Conservation (phyloP, 2,888 invertebrate genomes). For the Mechanitis mazaeus region DNA sequence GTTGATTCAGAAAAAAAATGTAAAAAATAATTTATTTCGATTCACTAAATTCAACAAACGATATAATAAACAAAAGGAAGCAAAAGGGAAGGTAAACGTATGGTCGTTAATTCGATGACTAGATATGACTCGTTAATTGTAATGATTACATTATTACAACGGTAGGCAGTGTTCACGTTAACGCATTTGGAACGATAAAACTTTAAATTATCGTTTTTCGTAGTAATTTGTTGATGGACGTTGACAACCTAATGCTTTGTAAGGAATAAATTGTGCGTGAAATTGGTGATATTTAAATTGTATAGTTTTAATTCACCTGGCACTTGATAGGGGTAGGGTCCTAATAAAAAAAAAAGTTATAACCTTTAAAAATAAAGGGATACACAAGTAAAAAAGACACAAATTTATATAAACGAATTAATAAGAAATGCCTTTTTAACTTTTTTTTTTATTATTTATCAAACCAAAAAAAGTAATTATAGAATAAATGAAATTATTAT, state of each 20-base stretch:
- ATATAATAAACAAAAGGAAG: too few relatives aligned
- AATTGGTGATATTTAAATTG: constrained; percentile 24
- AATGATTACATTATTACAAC: constrained; percentile 38
- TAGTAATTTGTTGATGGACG: constrained; percentile 30
- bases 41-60: too few relatives aligned
- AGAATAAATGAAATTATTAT: too few relatives aligned
- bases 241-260: constrained; percentile 30
- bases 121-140: constrained; percentile 45
- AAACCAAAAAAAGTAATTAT: too few relatives aligned
- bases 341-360: not conserved
- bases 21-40: too few relatives aligned
- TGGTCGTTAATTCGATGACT: constrained; percentile 37
- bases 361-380: not conserved
- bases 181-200: constrained; percentile 44
- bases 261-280: constrained; percentile 26
- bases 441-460: too few relatives aligned
- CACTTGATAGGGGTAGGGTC: not conserved
- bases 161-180: constrained; percentile 39
- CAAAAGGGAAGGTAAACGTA: constrained; percentile 34
- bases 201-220: constrained; percentile 28
- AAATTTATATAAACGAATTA: too few relatives aligned
- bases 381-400: not conserved
- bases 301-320: constrained; percentile 16
- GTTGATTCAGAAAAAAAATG: too few relatives aligned
- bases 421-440: too few relatives aligned